A percentile compares a stretch with the other conserved stretches of the same genome.
Conservation (phyloP, 2,888 invertebrate species). For the Tetramorium bicarinatum region DNA sequence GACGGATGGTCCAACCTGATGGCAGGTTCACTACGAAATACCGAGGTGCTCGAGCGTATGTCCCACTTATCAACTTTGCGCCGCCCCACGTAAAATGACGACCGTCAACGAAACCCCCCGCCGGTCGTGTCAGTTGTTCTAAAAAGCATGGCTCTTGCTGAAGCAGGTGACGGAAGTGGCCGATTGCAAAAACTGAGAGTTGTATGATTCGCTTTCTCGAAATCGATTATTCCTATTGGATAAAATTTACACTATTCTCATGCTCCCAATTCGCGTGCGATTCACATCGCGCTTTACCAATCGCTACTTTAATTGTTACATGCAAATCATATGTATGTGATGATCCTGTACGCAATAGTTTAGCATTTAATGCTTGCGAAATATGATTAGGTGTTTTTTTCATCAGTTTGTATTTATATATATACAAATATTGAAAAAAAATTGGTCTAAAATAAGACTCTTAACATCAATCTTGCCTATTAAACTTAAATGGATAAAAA, state of each 20-base stretch:
- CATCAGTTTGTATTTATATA: background rate
- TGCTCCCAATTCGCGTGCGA: background rate
- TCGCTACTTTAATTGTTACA: background rate
- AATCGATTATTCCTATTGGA: background rate
- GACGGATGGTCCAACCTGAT: constrained; percentile 74
- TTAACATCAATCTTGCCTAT: background rate
- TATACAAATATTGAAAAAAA: background rate
- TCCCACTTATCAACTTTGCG: constrained; percentile 84
- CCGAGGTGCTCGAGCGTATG: constrained; percentile 83
- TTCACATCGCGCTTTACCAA: background rate
- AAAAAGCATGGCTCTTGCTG: constrained; percentile 25
- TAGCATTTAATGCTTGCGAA: background rate
- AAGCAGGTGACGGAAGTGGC: background rate
- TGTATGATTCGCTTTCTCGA: constrained; percentile 16
- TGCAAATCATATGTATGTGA: constrained; percentile 12
- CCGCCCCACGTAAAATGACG: constrained; percentile 76
- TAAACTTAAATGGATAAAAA: background rate
- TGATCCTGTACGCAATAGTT: background rate
- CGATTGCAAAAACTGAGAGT: constrained; percentile 9
- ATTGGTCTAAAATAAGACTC: background rate
- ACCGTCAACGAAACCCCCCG: constrained; percentile 64
- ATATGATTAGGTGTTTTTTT: background rate
- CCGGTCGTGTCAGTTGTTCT: constrained; percentile 41
- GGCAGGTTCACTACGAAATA: constrained; percentile 84
- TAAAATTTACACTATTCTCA: background rate